Conservation (phyloP, 1,140 invertebrate species). For the Sycobia sp. region DNA sequence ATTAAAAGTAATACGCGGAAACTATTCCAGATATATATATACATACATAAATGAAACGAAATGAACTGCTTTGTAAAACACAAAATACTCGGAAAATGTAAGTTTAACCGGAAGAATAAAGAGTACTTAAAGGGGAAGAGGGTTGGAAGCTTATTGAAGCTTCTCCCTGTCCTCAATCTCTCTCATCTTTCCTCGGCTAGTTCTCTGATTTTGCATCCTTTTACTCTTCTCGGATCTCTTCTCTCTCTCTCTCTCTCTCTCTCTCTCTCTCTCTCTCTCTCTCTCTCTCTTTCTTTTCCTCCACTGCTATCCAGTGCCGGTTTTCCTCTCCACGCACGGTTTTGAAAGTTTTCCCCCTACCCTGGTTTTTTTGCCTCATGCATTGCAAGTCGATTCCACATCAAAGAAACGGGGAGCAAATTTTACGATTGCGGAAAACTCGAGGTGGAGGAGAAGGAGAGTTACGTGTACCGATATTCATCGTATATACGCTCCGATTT, state of each 20-base stretch:
- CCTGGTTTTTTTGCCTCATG: no score
- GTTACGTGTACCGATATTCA: constrained; percentile 4
- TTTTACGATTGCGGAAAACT: constrained; percentile 14
- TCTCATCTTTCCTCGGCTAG: not conserved
- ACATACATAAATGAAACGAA: no score
- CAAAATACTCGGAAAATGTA: not conserved
- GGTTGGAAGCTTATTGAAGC: not conserved
- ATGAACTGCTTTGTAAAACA: not conserved
- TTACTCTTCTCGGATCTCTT: not conserved
- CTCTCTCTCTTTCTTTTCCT: not conserved
- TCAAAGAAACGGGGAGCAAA: constrained; percentile 12
- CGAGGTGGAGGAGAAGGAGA: no score
- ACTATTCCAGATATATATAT: no score
- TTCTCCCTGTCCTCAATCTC: no score
- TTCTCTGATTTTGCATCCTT: constrained; percentile 3
- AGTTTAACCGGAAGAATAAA: not conserved
- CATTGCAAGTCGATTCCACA: constrained; percentile 17
- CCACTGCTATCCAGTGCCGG: not conserved
- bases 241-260: not conserved
- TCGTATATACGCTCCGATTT: not conserved
- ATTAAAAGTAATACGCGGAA: no score
- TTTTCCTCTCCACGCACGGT: not conserved
- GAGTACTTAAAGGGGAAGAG: not conserved
- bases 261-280: not conserved
- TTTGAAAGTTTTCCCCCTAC: no score